These are phyloP conservation scores for Sebastes hubbsi DNA, from an alignment of 2,797 vertebrate genomes.

Conservation along the genomic window DNA sequence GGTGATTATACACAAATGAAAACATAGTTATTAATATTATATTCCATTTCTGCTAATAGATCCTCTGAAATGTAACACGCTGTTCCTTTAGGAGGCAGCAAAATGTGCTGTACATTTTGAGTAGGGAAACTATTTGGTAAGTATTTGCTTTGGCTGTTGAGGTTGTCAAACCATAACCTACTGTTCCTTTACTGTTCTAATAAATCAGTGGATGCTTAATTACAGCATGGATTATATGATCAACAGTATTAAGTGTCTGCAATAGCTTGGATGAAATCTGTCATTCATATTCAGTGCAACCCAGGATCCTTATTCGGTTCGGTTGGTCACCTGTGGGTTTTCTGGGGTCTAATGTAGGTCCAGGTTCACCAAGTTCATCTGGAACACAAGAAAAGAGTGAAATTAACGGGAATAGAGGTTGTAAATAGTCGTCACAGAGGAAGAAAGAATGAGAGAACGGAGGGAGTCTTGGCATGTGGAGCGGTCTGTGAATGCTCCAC, in stretches of 20 bases:
- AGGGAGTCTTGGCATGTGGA: neutral
- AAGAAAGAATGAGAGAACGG: neutral
- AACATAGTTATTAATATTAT: no score
- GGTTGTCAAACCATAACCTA: neutral
- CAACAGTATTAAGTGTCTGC: neutral
- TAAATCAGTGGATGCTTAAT: no score
- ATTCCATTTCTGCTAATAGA: no score
- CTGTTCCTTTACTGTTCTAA: neutral
- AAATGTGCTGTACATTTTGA: neutral
- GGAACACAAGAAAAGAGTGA: constrained; percentile 15
- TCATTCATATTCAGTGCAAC: neutral
- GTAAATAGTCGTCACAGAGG: neutral
- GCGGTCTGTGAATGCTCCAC: neutral
- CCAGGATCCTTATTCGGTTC: neutral
- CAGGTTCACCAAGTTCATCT: constrained; percentile 43
- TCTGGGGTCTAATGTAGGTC: constrained; percentile 43
- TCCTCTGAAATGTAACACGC: no score
- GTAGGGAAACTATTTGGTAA: neutral
- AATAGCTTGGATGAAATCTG: neutral
- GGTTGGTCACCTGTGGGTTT: constrained; percentile 58
- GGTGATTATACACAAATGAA: no score
- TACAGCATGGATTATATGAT: neutral
- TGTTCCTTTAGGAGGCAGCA: neutral
- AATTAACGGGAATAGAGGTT: neutral
- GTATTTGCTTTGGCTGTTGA: neutral